Conservation (phyloP, 2,113 vertebrate genomes). For the Hassar affinis region DNA sequence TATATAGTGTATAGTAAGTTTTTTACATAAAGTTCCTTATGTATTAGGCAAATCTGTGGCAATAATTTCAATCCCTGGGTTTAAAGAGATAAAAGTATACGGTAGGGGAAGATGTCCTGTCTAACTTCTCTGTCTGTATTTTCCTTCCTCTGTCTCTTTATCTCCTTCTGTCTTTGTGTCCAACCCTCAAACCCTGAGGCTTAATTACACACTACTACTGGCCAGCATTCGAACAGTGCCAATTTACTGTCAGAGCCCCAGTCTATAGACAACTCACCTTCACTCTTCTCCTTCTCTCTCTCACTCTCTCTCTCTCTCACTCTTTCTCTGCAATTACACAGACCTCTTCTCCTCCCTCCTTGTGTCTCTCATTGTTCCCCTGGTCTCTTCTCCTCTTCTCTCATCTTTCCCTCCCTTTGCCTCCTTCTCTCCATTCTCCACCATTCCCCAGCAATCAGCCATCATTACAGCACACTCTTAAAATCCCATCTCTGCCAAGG, state of each 20-base stretch:
- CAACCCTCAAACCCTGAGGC: conserved; percentile 33
- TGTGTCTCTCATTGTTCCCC: conserved; percentile 47
- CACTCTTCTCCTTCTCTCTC: conserved; percentile 4
- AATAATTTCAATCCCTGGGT: conserved; percentile 29
- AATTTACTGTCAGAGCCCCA: conserved; percentile 45
- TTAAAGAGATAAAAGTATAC: conserved; percentile 30
- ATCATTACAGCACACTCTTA: conserved; percentile 76
- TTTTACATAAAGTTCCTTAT: neutral
- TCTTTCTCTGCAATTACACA: conserved; percentile 69
- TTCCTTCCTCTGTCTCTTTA: conserved; percentile 43
- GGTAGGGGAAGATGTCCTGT: neutral
- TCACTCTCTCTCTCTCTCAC: conserved; percentile 15
- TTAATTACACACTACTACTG: conserved; percentile 50
- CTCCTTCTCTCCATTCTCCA: conserved; percentile 50
- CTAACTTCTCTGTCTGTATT: conserved; percentile 45
- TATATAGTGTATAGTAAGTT: neutral
- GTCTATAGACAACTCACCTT: conserved; percentile 43
- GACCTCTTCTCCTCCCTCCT: conserved; percentile 46
- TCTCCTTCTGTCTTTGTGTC: conserved; percentile 36
- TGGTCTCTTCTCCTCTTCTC: conserved; percentile 32
- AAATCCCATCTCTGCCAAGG: conserved; percentile 74
- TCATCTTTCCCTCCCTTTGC: conserved; percentile 26
- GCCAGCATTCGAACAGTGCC: conserved; percentile 41
- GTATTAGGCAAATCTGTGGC: neutral
- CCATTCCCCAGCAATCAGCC: conserved; percentile 74